These are phyloP conservation scores for Patiria pectinifera DNA, from an alignment of 53 echinoderm and acorn worm genomes.

Conservation along the genomic window DNA sequence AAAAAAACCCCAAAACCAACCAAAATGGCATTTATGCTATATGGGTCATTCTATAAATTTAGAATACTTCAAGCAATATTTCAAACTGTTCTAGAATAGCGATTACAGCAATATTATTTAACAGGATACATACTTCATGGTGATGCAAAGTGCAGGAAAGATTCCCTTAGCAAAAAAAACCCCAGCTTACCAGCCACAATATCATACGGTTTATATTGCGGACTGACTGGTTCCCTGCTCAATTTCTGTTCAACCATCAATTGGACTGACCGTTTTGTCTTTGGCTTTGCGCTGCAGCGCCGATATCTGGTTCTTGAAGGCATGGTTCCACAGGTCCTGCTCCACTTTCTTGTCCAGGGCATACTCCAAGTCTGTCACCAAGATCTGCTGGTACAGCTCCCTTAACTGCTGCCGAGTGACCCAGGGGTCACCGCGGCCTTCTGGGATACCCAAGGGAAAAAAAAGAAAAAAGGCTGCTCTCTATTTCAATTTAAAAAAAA, in stretches of 20 bases:
- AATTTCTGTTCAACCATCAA: not conserved
- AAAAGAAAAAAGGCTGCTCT: not conserved
- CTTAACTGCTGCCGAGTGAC: slow-evolving; percentile 90
- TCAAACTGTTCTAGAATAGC: too few species aligned
- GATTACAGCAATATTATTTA: too few species aligned
- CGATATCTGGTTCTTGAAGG: slow-evolving; percentile 97
- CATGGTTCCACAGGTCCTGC: slow-evolving; percentile 97
- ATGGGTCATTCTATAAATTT: not conserved
- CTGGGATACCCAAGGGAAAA: slow-evolving; percentile 38
- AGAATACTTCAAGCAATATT: too few species aligned
- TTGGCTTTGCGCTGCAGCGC: slow-evolving; percentile 91
- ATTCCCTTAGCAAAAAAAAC: too few species aligned
- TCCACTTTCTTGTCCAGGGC: slow-evolving; percentile 97
- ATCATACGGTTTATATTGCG: not conserved
- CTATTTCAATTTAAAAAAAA: too few species aligned
- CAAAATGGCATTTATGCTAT: not conserved
- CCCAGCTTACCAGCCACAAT: not conserved
- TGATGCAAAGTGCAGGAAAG: too few species aligned
- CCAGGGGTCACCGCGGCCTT: slow-evolving; percentile 95
- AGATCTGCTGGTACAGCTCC: slow-evolving; percentile 84
- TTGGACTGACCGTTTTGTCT: slow-evolving; percentile 85
- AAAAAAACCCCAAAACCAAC: too few species aligned
- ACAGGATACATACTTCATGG: too few species aligned
- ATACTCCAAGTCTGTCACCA: slow-evolving; percentile 85
- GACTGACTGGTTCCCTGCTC: not conserved